A percentile compares a stretch with the other conserved stretches of the same genome.
phyloP scores from a whole-genome alignment of 2,113 vertebrate genomes.

The Copsychus sechellarum region DNA sequence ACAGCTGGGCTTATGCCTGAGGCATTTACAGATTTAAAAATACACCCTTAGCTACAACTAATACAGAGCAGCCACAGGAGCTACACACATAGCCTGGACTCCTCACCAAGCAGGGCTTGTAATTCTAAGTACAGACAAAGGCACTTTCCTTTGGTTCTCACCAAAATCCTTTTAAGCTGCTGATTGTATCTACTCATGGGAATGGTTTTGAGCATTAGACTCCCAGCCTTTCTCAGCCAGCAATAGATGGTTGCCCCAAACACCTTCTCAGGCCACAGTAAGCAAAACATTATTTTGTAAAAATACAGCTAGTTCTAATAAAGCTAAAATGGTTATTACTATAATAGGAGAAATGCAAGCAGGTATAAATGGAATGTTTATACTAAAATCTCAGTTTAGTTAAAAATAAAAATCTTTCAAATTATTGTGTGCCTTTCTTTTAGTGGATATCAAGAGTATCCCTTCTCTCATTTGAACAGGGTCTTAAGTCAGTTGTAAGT shows the following conservation, averaged over 20 bases:
- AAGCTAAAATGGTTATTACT: neutral
- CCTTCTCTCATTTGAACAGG: neutral
- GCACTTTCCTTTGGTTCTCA: neutral
- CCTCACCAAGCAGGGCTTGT: rapidly evolving
- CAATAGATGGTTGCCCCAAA: neutral
- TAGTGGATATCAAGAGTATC: neutral
- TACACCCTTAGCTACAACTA: neutral
- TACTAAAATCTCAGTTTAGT: neutral
- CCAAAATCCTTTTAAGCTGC: neutral
- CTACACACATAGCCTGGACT: neutral
- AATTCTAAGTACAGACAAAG: neutral
- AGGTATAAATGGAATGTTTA: neutral
- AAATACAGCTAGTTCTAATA: neutral
- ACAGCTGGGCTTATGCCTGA: neutral
- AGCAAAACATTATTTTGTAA: neutral
- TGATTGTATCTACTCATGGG: neutral
- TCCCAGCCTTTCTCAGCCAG: neutral
- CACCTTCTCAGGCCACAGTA: neutral
- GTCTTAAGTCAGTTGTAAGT: neutral
- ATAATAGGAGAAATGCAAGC: neutral
- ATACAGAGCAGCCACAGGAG: neutral
- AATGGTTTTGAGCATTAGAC: neutral
- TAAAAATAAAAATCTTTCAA: neutral
- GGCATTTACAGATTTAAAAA: neutral
- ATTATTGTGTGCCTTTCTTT: neutral